Base-by-base conservation (phyloP, 2,113 vertebrate genomes). In the Lepidothrix coronata region DNA sequence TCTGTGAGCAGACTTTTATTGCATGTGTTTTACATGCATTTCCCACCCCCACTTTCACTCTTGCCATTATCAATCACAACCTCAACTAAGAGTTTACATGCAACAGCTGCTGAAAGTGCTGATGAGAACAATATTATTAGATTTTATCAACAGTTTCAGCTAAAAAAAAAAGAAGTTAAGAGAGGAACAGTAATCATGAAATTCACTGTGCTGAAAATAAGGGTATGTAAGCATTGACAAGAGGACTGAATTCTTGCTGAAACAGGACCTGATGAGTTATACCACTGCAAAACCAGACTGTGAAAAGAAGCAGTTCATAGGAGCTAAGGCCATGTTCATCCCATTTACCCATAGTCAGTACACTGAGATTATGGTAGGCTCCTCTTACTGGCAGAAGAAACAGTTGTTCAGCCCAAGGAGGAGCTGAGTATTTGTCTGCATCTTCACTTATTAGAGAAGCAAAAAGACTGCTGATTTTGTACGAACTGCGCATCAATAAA, bases 71-170 rank as follows among this genome's bases (percentile, higher is more conserved):
- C 70, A 89, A 21, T 92, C 75, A 83, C 27, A 75, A 31, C 62
- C 55, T 80, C 55, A 85, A n/a, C 24, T 71, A 61, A 66, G 24
- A 76, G 24, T 91, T 87, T 75, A 87, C 8, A 1, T 82, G 55
- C n/a, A 94, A 62, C 79, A 97, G 37, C 85, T 95, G 76, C 76
- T 91, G 43, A 74, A 94, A 73, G 24, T 88, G 58, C 61, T 78
- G 67, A 61, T 91, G 43, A 84, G 57, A 88, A 89, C 82, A 90
- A 15, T 81, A 48, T 71, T 33, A 49, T 70, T 83, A 87, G 25
- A 41, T 66, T 79, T 91, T 85, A 66, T 57, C 35, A 71, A 57
- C 21, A 78, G 27, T 85, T 96, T 54, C 66, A 79, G 30, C 37
- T 75, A 37, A 59, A 37, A 39, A 30, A 70, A 71, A 62, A 31